These are phyloP conservation scores for Dissostichus mawsoni DNA, from an alignment of 2,113 vertebrate species.

Conservation along the genomic window DNA sequence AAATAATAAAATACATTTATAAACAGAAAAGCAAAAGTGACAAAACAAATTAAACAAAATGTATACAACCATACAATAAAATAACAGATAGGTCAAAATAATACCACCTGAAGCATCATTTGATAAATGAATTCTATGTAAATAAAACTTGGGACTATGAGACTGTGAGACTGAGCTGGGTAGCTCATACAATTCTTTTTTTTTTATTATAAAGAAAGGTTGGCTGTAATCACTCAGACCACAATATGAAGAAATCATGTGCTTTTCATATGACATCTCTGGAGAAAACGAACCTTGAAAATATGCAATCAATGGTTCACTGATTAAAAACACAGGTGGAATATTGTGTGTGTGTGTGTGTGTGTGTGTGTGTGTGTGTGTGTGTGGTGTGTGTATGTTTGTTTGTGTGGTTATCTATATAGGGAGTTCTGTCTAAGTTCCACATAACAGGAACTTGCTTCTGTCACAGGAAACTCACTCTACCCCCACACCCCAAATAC, in stretches of 20 bases:
- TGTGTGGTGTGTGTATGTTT: background rate
- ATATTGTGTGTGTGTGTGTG: background rate
- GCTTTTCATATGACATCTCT: slow-evolving; percentile 52
- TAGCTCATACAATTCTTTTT: too few species aligned
- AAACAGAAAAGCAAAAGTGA: background rate
- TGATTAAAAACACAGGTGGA: slow-evolving; percentile 64
- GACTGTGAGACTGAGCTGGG: too few species aligned
- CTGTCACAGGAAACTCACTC: slow-evolving; percentile 68
- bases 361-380: background rate
- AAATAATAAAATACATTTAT: background rate
- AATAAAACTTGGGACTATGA: background rate
- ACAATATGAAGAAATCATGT: slow-evolving; percentile 48
- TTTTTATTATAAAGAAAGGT: background rate
- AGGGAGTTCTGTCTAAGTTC: slow-evolving; percentile 65
- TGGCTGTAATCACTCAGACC: slow-evolving; percentile 37
- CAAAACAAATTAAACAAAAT: background rate
- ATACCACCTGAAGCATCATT: background rate
- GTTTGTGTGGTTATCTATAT: slow-evolving; percentile 50
- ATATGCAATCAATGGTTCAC: slow-evolving; percentile 57
- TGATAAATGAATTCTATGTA: background rate
- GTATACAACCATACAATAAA: background rate
- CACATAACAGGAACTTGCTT: slow-evolving; percentile 76
- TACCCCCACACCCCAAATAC: slow-evolving; percentile 16
- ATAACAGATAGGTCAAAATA: background rate
- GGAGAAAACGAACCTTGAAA: slow-evolving; percentile 38